Conservation (phyloP, 2,113 vertebrate species). For the Trogon surrucura region DNA sequence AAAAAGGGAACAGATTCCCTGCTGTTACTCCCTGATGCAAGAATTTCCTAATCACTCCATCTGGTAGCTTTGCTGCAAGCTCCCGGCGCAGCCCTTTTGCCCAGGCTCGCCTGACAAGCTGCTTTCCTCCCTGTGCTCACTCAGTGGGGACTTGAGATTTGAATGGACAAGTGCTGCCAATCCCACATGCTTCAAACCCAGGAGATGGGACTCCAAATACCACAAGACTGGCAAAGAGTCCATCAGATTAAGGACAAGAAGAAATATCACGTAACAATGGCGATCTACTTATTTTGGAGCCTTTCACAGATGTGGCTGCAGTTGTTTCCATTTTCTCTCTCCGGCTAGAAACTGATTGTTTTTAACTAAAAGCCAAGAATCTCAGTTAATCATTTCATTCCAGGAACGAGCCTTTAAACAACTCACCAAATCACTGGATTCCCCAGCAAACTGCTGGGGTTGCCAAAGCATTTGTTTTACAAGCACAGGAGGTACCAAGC, state of each 20-base stretch:
- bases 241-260: slow-evolving; percentile 17
- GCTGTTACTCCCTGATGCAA: slow-evolving; percentile 47
- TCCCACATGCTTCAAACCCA: background rate
- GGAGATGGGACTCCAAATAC: background rate
- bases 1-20: slow-evolving; percentile 36
- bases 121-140: background rate
- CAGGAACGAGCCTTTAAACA: slow-evolving; percentile 20
- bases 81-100: background rate
- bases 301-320: background rate
- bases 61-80: slow-evolving; percentile 18
- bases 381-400: slow-evolving; percentile 36
- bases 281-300: background rate
- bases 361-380: slow-evolving; percentile 32
- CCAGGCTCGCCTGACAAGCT: background rate
- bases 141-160: background rate
- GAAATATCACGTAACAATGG: background rate
- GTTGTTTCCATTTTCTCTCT: slow-evolving; percentile 23
- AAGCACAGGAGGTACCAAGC: background rate
- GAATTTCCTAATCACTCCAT: slow-evolving; percentile 4
- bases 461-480: background rate
- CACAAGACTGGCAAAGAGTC: background rate
- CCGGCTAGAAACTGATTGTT: background rate
- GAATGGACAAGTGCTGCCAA: slow-evolving; percentile 37
- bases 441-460: background rate
- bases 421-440: background rate